These are phyloP conservation scores for Gulo gulo DNA, from an alignment of 2,113 vertebrate species.

Conservation along the genomic window DNA sequence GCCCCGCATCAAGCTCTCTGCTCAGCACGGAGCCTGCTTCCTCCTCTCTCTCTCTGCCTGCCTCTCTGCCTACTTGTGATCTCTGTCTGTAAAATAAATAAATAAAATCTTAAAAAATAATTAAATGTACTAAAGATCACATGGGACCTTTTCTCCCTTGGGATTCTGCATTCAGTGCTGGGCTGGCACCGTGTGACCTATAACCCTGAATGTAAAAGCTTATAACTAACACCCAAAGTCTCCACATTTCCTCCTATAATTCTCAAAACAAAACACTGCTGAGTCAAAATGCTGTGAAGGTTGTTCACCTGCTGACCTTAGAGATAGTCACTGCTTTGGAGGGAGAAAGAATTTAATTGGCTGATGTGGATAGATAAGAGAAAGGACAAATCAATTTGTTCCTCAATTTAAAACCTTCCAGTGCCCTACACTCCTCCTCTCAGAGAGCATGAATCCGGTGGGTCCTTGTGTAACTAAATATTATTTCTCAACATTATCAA, in stretches of 20 bases:
- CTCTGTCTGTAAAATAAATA: too few relatives aligned
- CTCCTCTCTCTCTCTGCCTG: too few relatives aligned
- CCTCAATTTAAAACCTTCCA: neutral
- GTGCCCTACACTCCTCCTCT: neutral
- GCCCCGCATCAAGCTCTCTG: too few relatives aligned
- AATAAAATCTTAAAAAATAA: neutral
- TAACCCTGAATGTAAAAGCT: neutral
- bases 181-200: neutral
- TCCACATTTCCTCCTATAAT: neutral
- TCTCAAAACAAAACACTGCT: neutral
- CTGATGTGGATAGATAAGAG: neutral
- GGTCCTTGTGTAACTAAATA: neutral
- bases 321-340: neutral
- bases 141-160: neutral
- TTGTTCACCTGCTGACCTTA: neutral
- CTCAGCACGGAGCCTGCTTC: too few relatives aligned
- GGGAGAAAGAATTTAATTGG: neutral
- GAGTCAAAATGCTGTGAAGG: neutral
- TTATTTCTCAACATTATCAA: neutral
- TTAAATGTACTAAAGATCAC: neutral
- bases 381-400: neutral
- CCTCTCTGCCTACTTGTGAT: too few relatives aligned
- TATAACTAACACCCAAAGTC: neutral
- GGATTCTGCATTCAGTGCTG: neutral
- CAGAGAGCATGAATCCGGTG: neutral